A percentile compares a stretch with the other conserved stretches of the same genome.
Evolutionary conservation across 2,888 invertebrate species (phyloP).

Genomic region (Noctua comes): DNA sequence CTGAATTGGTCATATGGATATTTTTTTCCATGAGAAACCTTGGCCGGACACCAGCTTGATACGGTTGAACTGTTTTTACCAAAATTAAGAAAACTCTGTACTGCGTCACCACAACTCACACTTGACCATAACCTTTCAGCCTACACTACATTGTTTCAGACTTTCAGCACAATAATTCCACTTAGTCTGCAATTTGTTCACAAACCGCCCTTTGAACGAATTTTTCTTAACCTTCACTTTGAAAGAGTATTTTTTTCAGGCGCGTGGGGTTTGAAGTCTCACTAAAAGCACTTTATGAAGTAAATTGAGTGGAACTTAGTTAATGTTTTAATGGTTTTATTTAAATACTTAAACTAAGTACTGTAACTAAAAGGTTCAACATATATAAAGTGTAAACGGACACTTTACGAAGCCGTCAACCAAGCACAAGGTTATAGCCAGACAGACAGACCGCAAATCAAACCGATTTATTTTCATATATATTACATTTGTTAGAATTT

Average conservation of each 20-base stretch:
- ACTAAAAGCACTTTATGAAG: constrained; percentile 38
- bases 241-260: constrained; percentile 25
- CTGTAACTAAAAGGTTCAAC: background rate
- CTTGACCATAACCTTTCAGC: background rate
- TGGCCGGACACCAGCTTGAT: too few species aligned
- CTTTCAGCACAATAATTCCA: constrained; percentile 35
- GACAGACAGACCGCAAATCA: background rate
- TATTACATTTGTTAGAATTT: too few species aligned
- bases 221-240: constrained; percentile 29
- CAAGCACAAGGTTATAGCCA: background rate
- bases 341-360: constrained; percentile 10
- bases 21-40: too few species aligned
- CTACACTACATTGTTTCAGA: constrained; percentile 14
- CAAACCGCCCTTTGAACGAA: constrained; percentile 19
- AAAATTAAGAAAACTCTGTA: background rate
- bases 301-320: constrained; percentile 41
- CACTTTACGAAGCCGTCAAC: too few species aligned
- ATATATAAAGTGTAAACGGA: too few species aligned
- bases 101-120: background rate
- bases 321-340: constrained; percentile 36
- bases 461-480: background rate
- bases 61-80: too few species aligned
- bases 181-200: constrained; percentile 38
- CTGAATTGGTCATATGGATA: too few species aligned
- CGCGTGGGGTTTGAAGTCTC: constrained; percentile 4